Conservation (phyloP, 2,113 vertebrate species). For the Calonectris borealis region DNA sequence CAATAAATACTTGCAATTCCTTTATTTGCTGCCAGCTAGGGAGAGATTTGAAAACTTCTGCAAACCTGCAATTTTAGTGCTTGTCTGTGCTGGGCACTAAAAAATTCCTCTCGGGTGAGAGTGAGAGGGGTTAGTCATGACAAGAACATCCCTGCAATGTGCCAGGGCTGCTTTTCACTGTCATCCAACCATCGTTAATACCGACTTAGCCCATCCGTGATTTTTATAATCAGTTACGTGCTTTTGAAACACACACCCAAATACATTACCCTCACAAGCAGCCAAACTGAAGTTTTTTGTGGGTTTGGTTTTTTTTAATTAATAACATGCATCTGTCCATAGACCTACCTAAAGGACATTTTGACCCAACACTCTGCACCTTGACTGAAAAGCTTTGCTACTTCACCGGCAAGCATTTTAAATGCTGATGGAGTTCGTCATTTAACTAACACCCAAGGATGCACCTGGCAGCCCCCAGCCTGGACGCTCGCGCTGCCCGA, state of each 20-base stretch:
- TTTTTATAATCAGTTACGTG: slow-evolving; percentile 38
- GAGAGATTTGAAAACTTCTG: slow-evolving; percentile 10
- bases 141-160: slow-evolving; percentile 49
- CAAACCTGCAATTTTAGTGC: slow-evolving; percentile 29
- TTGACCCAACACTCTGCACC: neutral
- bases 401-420: neutral
- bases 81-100: slow-evolving; percentile 44
- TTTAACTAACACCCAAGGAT: neutral
- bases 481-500: accelerated
- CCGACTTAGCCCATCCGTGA: neutral
- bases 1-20: slow-evolving; percentile 40
- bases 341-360: neutral
- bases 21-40: slow-evolving; percentile 26
- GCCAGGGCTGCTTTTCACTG: slow-evolving; percentile 35
- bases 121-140: slow-evolving; percentile 27
- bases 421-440: neutral
- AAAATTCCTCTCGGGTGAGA: slow-evolving; percentile 43
- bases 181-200: slow-evolving; percentile 17
- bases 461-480: neutral
- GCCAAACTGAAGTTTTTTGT: neutral
- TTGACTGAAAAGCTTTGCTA: neutral
- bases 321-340: neutral
- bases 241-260: slow-evolving; percentile 13
- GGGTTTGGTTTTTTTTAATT: neutral
- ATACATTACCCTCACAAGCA: neutral